phyloP scores from a whole-genome alignment of 2,797 vertebrate genomes.

The Cryptoprocta ferox region DNA sequence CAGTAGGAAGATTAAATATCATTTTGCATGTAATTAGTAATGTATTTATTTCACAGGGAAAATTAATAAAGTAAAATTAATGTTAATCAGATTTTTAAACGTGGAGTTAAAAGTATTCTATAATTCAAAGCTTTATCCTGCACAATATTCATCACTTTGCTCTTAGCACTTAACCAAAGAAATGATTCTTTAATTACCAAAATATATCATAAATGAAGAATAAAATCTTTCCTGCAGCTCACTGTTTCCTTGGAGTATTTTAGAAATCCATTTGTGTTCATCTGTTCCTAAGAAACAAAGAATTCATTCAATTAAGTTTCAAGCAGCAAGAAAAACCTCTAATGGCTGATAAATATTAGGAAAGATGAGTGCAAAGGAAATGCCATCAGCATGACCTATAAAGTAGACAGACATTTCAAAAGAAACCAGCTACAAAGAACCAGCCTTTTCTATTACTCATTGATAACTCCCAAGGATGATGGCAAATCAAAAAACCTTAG shows the following conservation, averaged over 20 bases:
- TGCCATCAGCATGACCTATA: neutral
- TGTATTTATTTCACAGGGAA: slow-evolving; percentile 59
- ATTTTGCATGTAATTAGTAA: slow-evolving; percentile 64
- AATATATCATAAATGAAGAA: slow-evolving; percentile 64
- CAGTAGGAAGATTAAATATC: slow-evolving; percentile 68
- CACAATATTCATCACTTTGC: slow-evolving; percentile 39
- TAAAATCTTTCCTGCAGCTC: neutral
- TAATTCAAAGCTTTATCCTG: slow-evolving; percentile 58
- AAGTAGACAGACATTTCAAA: neutral
- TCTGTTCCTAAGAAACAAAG: slow-evolving; percentile 34
- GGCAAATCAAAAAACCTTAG: neutral
- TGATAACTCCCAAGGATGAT: neutral
- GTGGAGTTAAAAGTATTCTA: slow-evolving; percentile 40
- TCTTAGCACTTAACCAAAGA: slow-evolving; percentile 59
- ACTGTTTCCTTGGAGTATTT: slow-evolving; percentile 31
- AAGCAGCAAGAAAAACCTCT: neutral
- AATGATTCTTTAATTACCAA: slow-evolving; percentile 66
- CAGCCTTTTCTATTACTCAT: neutral
- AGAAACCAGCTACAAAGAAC: neutral
- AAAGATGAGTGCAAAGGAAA: neutral
- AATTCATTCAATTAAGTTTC: neutral
- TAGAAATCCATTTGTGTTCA: slow-evolving; percentile 10
- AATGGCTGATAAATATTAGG: neutral
- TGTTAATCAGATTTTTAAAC: slow-evolving; percentile 73
- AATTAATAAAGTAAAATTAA: slow-evolving; percentile 77